phyloP scores from a whole-genome alignment of 2,888 invertebrate genomes.

The Aproaerema taeniolella region DNA sequence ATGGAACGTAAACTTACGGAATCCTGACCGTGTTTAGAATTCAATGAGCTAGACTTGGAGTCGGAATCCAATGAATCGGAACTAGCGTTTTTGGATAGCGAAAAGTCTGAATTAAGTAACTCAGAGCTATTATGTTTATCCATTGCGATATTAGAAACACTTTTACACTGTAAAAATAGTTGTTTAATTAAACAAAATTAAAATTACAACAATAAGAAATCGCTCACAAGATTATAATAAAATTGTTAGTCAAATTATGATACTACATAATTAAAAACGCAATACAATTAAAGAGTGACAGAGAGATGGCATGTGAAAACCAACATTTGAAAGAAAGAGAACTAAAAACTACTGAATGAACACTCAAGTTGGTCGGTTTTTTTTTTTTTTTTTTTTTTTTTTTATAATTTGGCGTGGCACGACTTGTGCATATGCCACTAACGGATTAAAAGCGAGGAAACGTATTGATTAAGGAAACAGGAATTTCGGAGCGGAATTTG shows the following conservation, averaged over 20 bases:
- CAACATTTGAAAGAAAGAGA: too few species aligned
- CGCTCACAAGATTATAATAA: neutral
- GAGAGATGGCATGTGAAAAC: too few species aligned
- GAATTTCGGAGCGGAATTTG: too few species aligned
- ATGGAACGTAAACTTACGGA: constrained; percentile 79
- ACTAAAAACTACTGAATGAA: too few species aligned
- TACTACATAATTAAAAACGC: neutral
- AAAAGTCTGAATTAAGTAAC: constrained; percentile 80
- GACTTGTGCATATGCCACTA: too few species aligned
- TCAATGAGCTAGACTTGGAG: constrained; percentile 90
- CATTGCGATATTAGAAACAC: constrained; percentile 44
- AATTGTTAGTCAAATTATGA: neutral
- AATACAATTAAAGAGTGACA: neutral
- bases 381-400: too few species aligned
- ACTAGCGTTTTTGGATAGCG: constrained; percentile 85
- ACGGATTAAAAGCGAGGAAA: too few species aligned
- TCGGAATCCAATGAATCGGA: constrained; percentile 90
- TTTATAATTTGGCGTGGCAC: too few species aligned
- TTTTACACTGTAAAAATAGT: neutral
- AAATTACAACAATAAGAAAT: constrained; percentile 5
- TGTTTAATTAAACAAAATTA: constrained; percentile 2
- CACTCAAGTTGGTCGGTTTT: too few species aligned
- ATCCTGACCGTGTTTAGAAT: constrained; percentile 89
- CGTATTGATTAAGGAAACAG: too few species aligned
- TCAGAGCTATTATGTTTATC: constrained; percentile 83